Conservation (phyloP, 2,888 invertebrate genomes). For the Eurois occulta region DNA sequence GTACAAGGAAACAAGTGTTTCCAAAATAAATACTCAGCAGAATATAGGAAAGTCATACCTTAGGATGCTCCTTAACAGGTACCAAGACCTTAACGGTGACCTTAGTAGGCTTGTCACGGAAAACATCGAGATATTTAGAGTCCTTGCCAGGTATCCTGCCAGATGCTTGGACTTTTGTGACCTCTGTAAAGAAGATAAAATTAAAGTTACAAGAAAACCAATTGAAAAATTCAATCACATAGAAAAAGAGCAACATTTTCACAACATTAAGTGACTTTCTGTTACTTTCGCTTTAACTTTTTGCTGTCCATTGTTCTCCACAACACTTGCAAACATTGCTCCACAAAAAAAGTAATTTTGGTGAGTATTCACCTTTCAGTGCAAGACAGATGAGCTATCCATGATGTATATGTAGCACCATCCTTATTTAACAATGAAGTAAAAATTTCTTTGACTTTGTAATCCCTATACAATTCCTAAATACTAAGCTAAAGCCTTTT, state of each 20-base stretch:
- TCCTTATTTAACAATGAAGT: neutral
- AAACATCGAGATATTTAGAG: conserved; percentile 94
- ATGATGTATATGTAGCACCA: neutral
- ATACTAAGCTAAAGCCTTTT: neutral
- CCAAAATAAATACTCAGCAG: too few species aligned
- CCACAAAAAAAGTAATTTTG: neutral
- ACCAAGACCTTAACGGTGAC: conserved; percentile 94
- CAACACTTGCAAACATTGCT: neutral
- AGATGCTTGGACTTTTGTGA: conserved; percentile 92
- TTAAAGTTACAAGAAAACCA: neutral
- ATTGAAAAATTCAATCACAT: neutral
- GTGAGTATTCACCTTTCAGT: neutral
- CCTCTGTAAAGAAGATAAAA: conserved; percentile 89
- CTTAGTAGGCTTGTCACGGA: conserved; percentile 93
- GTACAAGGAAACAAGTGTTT: too few species aligned
- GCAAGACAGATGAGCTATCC: neutral
- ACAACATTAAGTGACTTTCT: neutral
- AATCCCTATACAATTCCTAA: neutral
- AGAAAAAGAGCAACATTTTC: neutral
- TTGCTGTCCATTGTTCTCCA: neutral
- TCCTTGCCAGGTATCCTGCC: conserved; percentile 92
- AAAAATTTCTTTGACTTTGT: neutral
- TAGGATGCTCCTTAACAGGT: conserved; percentile 93
- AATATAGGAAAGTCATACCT: conserved; percentile 81
- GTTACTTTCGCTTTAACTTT: neutral